These are phyloP conservation scores for Procambarus virginalis DNA, from an alignment of 1,140 invertebrate species.

Conservation along the genomic window DNA sequence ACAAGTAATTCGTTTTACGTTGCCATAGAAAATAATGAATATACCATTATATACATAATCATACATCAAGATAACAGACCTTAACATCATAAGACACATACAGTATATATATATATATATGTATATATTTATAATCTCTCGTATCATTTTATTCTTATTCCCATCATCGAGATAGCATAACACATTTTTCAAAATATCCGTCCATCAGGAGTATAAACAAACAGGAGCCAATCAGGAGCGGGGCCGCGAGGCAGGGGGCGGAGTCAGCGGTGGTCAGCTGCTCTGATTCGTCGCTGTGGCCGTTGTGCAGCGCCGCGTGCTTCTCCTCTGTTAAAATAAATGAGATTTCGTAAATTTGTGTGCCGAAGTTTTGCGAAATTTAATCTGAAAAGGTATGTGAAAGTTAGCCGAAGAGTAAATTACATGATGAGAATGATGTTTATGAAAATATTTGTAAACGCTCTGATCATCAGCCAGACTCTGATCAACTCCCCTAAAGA, in stretches of 20 bases:
- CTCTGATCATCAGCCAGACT: no score
- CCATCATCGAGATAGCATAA: background rate
- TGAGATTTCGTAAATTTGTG: background rate
- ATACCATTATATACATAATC: background rate
- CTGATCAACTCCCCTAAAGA: no score
- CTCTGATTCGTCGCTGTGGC: slow-evolving; percentile 6
- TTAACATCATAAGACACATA: slow-evolving; percentile 11
- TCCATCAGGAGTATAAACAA: slow-evolving; percentile 11
- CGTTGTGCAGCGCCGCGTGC: background rate
- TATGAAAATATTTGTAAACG: no score
- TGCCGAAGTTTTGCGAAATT: no score
- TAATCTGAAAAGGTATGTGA: no score
- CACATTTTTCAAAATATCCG: background rate
- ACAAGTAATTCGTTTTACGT: background rate
- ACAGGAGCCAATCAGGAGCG: slow-evolving; percentile 4
- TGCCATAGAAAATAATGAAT: background rate
- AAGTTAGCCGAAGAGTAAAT: no score
- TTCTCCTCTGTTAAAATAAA: background rate
- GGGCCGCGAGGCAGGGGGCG: background rate
- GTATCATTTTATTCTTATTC: background rate
- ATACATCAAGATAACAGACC: background rate
- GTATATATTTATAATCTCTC: background rate
- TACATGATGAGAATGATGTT: no score
- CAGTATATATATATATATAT: background rate
- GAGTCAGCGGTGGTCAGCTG: background rate